Evolutionary conservation across 2,797 vertebrate genomes (phyloP).

Genomic region (Cryptoblepharus egeriae): DNA sequence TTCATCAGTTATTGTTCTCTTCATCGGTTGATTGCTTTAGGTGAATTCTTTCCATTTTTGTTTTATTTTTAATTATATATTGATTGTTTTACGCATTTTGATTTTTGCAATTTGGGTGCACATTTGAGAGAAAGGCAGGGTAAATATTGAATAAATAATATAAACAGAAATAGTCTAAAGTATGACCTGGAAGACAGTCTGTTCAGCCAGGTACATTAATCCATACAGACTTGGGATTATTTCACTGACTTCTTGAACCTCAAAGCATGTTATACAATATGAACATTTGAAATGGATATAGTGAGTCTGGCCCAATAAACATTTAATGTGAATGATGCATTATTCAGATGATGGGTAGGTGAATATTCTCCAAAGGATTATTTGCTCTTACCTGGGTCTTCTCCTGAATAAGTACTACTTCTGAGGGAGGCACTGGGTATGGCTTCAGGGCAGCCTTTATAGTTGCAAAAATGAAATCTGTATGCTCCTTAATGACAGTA

Average conservation of each 20-base stretch:
- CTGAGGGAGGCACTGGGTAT: constrained; percentile 84
- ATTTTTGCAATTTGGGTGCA: too few relatives aligned
- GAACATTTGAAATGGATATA: background rate
- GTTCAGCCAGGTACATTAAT: background rate
- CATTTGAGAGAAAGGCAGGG: too few relatives aligned
- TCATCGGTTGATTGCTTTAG: too few relatives aligned
- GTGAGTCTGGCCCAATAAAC: constrained; percentile 22
- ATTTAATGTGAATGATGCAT: background rate
- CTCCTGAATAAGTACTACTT: constrained; percentile 89
- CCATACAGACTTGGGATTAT: background rate
- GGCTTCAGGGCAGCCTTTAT: constrained; percentile 89
- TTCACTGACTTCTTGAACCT: constrained; percentile 9
- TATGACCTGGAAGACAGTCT: background rate
- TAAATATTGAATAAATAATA: background rate
- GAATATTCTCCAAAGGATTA: background rate
- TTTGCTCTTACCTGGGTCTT: constrained; percentile 86
- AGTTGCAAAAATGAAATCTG: constrained; percentile 92
- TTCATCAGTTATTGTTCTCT: too few relatives aligned
- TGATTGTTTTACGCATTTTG: background rate
- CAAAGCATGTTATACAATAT: background rate
- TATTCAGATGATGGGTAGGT: constrained; percentile 7
- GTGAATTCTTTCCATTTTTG: too few relatives aligned
- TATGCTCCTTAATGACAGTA: constrained; percentile 89
- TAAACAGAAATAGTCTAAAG: background rate
- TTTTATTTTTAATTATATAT: too few relatives aligned